phyloP scores from a whole-genome alignment of 2,113 vertebrate genomes.

The Nematolebias whitei region DNA sequence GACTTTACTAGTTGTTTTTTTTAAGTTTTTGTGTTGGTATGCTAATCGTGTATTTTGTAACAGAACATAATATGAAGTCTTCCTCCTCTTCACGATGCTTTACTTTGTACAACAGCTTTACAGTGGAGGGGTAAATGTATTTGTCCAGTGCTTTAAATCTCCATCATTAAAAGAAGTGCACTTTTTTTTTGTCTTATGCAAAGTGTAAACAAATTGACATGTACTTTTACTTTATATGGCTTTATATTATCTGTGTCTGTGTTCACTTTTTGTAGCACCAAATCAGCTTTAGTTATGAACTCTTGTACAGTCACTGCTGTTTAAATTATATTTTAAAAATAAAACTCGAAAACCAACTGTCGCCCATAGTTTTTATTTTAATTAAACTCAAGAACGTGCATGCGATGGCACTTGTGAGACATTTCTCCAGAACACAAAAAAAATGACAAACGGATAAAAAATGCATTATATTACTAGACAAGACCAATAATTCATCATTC shows the following conservation, averaged over 20 bases:
- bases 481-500: conserved; percentile 5
- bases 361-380: conserved; percentile 2
- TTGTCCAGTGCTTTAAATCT: conserved; percentile 20
- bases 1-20: conserved; percentile 4
- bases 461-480: background rate
- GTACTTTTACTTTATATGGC: background rate
- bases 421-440: conserved; percentile 8
- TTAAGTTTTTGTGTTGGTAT: background rate
- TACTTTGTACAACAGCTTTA: conserved; percentile 14
- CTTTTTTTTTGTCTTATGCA: conserved; percentile 51
- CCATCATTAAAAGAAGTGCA: conserved; percentile 1
- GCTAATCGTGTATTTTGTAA: background rate
- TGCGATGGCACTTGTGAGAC: conserved; percentile 44
- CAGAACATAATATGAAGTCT: background rate
- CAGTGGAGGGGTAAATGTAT: background rate
- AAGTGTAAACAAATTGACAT: conserved; percentile 14
- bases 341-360: conserved; percentile 17
- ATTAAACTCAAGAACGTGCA: conserved; percentile 25
- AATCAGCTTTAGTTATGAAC: conserved; percentile 29
- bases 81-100: background rate
- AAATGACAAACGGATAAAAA: conserved; percentile 1
- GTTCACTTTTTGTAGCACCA: conserved; percentile 28
- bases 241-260: conserved; percentile 12
- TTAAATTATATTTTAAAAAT: conserved; percentile 54
- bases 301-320: conserved; percentile 12